Evolutionary conservation across 2,113 vertebrate species (phyloP), one percentile per base, ranked within the genome.

Genomic region (Nymphicus hollandicus): DNA sequence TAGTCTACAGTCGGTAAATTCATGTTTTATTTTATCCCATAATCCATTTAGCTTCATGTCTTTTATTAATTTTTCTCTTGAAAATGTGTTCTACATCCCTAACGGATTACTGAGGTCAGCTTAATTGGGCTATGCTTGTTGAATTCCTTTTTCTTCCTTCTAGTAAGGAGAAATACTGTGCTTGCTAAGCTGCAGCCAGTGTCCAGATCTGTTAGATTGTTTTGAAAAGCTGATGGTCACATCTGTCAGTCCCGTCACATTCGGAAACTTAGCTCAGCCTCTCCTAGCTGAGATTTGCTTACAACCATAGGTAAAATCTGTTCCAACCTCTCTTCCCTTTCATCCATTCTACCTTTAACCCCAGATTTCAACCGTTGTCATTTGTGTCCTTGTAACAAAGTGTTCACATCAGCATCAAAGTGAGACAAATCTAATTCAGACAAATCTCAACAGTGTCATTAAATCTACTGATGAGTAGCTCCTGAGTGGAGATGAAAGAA

Each of bases 31-130:
- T 85, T 89, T 81, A 84, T 81, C 35, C 80, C 25, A 43, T 52
- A 88, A 76, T 69, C 56, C 76, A 92, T 83, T 81, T 89, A 74
- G 15, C 12, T 88, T 77, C 63, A 69, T 19, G 39, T 60, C 43
- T 87, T 72, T 52, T 63, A 52, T 68, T 68, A 72, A 50, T 79
- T 93, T 95, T 91, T 69, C 44, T 50, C 78, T 74, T 24, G 10
- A 85, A 85, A 85, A 79, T 52, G 35, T 79, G 33, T 69, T 88
- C 44, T 76, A 85, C 13, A 17, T 63, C 23, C 23, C 35, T 37
- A 63, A 69, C 6, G 5, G 56, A 46, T 19, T 71, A 64, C 1
- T 87, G 73, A 87, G 37, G n/a, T 89, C 70, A 74, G 11, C n/a
- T 88, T 65, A 52, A 81, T 56, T 91, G 27, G 9, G 64, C 63